Conservation (phyloP, 2,888 invertebrate genomes). For the Caenorhabditis sp. region DNA sequence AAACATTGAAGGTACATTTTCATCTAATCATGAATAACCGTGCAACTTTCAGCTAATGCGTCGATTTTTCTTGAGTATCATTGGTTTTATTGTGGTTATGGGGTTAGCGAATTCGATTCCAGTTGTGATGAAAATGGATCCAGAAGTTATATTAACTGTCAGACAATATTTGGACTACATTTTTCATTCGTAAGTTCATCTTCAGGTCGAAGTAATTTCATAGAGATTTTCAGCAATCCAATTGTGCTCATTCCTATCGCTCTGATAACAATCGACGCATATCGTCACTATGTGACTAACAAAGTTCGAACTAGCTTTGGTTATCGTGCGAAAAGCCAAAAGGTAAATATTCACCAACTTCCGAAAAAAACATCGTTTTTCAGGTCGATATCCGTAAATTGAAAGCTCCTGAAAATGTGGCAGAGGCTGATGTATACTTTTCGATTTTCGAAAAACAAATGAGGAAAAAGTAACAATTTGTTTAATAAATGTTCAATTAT, state of each 20-base stretch:
- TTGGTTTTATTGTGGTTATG: slow-evolving; percentile 29
- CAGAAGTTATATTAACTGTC: slow-evolving; percentile 18
- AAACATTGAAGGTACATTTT: slow-evolving; percentile 35
- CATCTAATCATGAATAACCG: background rate
- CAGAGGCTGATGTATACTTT: slow-evolving; percentile 36
- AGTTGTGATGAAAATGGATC: slow-evolving; percentile 20
- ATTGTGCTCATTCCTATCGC: slow-evolving; percentile 30
- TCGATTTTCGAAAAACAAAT: slow-evolving; percentile 34
- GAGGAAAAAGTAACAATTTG: slow-evolving; percentile 13
- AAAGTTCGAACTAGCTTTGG: slow-evolving; percentile 31
- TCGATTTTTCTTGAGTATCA: slow-evolving; percentile 33
- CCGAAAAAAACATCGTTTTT: slow-evolving; percentile 2
- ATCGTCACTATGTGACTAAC: slow-evolving; percentile 26
- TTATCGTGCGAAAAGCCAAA: slow-evolving; percentile 25
- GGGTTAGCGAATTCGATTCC: slow-evolving; percentile 33
- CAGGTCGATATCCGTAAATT: slow-evolving; percentile 35
- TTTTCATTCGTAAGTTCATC: slow-evolving; percentile 24
- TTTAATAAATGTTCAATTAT: background rate
- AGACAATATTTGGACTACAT: slow-evolving; percentile 34
- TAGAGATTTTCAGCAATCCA: slow-evolving; percentile 23
- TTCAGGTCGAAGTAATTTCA: background rate
- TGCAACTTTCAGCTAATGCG: slow-evolving; percentile 23
- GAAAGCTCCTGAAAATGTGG: slow-evolving; percentile 9
- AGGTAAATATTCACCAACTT: slow-evolving; percentile 2
- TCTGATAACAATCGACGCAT: slow-evolving; percentile 32